A percentile compares a stretch with the other conserved stretches of the same genome.
These are phyloP conservation scores for Meandrina meandrites DNA, from an alignment of 92 coral and sea anemone species.

Conservation along the genomic window DNA sequence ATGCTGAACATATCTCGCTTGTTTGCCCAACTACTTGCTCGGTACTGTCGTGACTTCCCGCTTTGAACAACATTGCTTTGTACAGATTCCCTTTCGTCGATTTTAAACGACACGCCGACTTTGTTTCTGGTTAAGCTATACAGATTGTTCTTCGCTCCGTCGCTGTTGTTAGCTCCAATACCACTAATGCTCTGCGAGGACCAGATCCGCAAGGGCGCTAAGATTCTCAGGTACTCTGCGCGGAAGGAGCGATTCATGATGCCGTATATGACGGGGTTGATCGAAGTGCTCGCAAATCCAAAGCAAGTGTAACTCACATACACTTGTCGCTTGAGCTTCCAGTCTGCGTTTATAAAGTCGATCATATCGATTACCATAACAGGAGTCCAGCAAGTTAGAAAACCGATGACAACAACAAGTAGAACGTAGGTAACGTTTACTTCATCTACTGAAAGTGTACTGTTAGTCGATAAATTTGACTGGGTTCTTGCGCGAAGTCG, in stretches of 20 bases:
- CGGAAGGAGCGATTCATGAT: constrained; percentile 74
- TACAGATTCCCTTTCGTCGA: not conserved
- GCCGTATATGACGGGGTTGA: constrained; percentile 73
- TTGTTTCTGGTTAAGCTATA: constrained; percentile 8
- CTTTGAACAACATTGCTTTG: not conserved
- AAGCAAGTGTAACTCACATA: constrained; percentile 72
- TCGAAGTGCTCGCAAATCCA: constrained; percentile 74
- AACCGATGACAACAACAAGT: constrained; percentile 67
- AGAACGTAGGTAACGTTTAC: constrained; percentile 65
- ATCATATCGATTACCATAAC: constrained; percentile 67
- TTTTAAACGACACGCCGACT: constrained; percentile 9
- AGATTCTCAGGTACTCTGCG: constrained; percentile 55
- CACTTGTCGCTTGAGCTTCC: constrained; percentile 67
- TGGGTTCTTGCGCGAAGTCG: not conserved
- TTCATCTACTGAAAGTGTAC: constrained; percentile 60
- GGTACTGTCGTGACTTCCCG: not conserved
- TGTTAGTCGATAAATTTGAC: not conserved
- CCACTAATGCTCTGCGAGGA: not conserved
- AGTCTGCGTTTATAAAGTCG: constrained; percentile 71
- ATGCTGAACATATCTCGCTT: not conserved
- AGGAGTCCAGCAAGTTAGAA: constrained; percentile 72
- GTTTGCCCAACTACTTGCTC: constrained; percentile 11
- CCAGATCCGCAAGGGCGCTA: constrained; percentile 35
- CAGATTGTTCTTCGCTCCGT: not conserved
- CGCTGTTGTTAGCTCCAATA: not conserved